A percentile compares a stretch with the other conserved stretches of the same genome.
Evolutionary conservation across 1,140 invertebrate genomes (phyloP).

Genomic region (Aradophagus sp.): DNA sequence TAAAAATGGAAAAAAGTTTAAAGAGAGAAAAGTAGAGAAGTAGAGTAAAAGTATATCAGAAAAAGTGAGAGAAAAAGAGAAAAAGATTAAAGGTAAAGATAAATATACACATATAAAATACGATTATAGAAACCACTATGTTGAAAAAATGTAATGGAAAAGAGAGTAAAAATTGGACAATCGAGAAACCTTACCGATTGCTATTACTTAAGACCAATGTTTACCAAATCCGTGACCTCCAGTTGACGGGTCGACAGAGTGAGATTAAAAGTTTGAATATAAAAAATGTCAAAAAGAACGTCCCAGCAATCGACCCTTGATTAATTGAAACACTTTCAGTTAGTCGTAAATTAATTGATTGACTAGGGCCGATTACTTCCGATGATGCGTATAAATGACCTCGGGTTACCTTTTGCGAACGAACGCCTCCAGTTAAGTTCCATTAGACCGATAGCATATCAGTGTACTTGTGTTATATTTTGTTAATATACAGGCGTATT

Average conservation of each 20-base stretch:
- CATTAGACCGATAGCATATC: too few species aligned
- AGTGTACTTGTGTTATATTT: too few species aligned
- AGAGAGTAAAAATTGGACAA: conserved; percentile 56
- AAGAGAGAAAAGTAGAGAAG: too few species aligned
- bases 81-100: conserved; percentile 37
- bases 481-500: too few species aligned
- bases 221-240: conserved; percentile 30
- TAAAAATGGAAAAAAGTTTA: conserved; percentile 54
- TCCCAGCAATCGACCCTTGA: conserved; percentile 52
- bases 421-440: conserved; percentile 5
- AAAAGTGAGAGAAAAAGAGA: conserved; percentile 56
- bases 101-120: background rate
- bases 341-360: conserved; percentile 2
- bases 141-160: conserved; percentile 57
- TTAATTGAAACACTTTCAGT: conserved; percentile 1
- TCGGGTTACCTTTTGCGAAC: conserved; percentile 61
- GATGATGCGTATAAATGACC: conserved; percentile 63
- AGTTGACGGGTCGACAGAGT: conserved; percentile 50
- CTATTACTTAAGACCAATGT: conserved; percentile 34
- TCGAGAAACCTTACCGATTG: conserved; percentile 63
- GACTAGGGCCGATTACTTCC: conserved; percentile 51
- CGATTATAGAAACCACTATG: conserved; percentile 30
- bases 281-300: conserved; percentile 59
- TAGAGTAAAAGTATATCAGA: too few species aligned
- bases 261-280: conserved; percentile 53